Percentiles rank a stretch among this genome's conserved stretches.
Evolutionary conservation across 2,113 vertebrate species (phyloP).

Genomic region (Odocoileus hemionus): DNA sequence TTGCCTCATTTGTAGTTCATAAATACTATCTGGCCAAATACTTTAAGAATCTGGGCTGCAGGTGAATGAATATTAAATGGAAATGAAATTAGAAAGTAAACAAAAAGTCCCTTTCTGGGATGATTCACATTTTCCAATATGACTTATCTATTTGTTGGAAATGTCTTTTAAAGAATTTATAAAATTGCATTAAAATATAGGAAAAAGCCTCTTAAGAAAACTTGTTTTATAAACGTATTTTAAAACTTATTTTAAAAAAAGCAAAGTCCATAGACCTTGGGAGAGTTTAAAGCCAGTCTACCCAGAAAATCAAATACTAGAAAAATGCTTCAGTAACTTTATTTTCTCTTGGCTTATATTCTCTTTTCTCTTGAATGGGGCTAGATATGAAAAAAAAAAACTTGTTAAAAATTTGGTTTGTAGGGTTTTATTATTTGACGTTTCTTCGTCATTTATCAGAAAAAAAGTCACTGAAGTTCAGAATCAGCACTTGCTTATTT

Average conservation of each 20-base stretch:
- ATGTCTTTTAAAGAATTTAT: conserved; percentile 14
- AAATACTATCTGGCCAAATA: background rate
- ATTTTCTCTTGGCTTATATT: conserved; percentile 11
- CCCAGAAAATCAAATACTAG: background rate
- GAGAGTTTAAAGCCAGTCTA: background rate
- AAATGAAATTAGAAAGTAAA: conserved; percentile 22
- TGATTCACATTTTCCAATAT: conserved; percentile 7
- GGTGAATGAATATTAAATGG: conserved; percentile 4
- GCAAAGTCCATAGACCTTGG: background rate
- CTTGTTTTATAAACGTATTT: background rate
- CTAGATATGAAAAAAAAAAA: background rate
- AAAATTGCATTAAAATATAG: conserved; percentile 27
- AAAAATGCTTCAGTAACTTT: conserved; percentile 21
- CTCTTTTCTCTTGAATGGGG: background rate
- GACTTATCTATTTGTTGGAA: conserved; percentile 17
- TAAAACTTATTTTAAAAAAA: background rate
- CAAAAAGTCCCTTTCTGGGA: conserved; percentile 14
- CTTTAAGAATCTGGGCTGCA: background rate
- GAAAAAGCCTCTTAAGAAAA: conserved; percentile 23
- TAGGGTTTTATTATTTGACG: conserved; percentile 29
- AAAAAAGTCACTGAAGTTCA: background rate
- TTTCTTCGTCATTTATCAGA: conserved; percentile 31
- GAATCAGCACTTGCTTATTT: background rate
- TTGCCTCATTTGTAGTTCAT: background rate
- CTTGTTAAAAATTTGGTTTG: conserved; percentile 26